These are phyloP conservation scores for Pelmatolapia mariae DNA, from an alignment of 2,113 vertebrate genomes.

Conservation along the genomic window DNA sequence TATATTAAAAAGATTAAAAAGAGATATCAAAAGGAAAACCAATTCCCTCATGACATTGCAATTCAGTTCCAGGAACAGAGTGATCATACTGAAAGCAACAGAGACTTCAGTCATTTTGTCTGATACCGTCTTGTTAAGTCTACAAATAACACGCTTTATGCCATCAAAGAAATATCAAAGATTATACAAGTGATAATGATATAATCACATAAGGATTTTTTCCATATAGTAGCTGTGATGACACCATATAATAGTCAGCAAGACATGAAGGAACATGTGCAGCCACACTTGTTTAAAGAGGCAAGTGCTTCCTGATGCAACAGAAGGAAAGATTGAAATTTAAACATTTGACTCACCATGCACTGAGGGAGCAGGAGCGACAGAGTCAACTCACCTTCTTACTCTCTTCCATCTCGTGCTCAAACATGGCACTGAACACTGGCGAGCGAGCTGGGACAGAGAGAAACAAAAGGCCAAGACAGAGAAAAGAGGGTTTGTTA, in stretches of 20 bases:
- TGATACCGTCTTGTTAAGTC: background rate
- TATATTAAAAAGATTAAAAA: background rate
- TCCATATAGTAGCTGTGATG: background rate
- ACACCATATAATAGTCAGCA: background rate
- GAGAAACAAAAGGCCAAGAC: background rate
- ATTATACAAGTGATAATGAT: background rate
- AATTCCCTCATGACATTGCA: background rate
- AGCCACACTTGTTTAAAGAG: background rate
- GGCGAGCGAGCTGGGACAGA: constrained; percentile 78
- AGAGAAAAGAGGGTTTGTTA: background rate
- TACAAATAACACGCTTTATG: background rate
- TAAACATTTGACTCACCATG: background rate
- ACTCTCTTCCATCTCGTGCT: constrained; percentile 91
- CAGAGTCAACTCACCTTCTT: constrained; percentile 77
- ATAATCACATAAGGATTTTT: background rate
- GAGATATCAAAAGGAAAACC: background rate
- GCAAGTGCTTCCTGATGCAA: constrained; percentile 30
- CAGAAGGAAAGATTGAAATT: constrained; percentile 5
- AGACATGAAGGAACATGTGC: background rate
- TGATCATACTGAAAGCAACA: background rate
- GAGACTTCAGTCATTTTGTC: background rate
- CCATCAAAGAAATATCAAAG: background rate
- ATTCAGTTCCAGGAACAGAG: background rate
- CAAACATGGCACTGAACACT: constrained; percentile 91
- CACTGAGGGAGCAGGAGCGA: background rate